phyloP scores from a whole-genome alignment of 1,140 invertebrate genomes.

The Nephila pilipes region DNA sequence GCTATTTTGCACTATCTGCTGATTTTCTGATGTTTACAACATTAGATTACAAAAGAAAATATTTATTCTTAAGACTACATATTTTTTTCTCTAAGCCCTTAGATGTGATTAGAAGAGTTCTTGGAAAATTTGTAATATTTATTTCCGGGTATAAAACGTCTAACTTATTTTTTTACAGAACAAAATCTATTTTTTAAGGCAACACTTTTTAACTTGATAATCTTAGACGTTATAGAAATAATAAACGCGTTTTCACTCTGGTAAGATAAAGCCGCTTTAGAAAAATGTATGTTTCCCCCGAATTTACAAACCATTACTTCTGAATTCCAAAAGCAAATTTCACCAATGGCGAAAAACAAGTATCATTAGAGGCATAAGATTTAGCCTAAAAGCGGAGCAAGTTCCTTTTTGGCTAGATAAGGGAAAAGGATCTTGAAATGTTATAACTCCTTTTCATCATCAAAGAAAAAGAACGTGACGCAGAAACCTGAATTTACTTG shows the following conservation, averaged over 20 bases:
- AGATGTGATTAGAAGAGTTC: too few relatives aligned
- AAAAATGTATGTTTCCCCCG: not conserved
- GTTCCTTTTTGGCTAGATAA: not conserved
- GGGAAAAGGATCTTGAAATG: not conserved
- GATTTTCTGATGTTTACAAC: too few relatives aligned
- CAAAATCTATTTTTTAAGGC: not conserved
- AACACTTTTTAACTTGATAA: not conserved
- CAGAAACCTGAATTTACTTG: too few relatives aligned
- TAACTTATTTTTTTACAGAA: not conserved
- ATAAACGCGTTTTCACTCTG: not conserved
- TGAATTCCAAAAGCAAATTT: not conserved
- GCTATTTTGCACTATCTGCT: too few relatives aligned
- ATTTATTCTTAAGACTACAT: too few relatives aligned
- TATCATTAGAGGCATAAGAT: not conserved
- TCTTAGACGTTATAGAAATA: not conserved
- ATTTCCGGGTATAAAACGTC: not conserved
- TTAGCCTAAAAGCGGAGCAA: not conserved
- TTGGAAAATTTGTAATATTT: too few relatives aligned
- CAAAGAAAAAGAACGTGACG: not conserved
- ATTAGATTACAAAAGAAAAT: too few relatives aligned
- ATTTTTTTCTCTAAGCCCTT: too few relatives aligned
- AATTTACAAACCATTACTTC: not conserved
- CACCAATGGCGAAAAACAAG: not conserved
- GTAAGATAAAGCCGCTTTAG: not conserved
- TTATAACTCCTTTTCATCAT: not conserved